Evolutionary conservation across 2,888 invertebrate species (phyloP), one percentile per base, ranked within the genome.

Genomic region (Podabrus alpinus): DNA sequence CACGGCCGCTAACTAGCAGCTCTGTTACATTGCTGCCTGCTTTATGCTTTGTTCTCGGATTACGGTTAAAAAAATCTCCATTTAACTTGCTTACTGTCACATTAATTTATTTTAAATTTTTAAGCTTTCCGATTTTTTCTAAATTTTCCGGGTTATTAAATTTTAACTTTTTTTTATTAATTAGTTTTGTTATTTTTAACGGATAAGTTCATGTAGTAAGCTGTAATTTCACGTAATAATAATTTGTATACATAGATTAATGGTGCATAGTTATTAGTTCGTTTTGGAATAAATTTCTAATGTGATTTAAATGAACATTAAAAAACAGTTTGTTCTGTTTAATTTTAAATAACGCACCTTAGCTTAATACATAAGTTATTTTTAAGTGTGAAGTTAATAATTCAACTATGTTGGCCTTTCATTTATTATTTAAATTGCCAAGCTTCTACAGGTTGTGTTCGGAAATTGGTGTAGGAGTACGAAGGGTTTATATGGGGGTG

Each of bases 1-100:
- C 75, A 78, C 74, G 73, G 75, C 77, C 77, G 75, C 79, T 78
- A 80, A 78, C 78, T 78, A 77, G 77, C 76, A 69, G 69, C 70
- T 71, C 75, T 71, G 64, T 69, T 64, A 73, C 72, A 17, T 64
- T 72, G 61, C 74, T 29, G 69, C 71, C 45, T 77, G 74, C 76
- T 77, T 74, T 74, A 72, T 71, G 71, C 74, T 64, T 71, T 66
- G 59, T 64, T 69, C 75, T 72, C 61, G 69, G 70, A 75, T 75
- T 75, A 72, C 61, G 24, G 19, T 59, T 59, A 72, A 72, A 75
- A 25, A 72, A 66, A 69, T 72, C 69, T 72, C 72, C 72, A 70
- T 21, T 72, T 69, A 69, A 68, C 75, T 70, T 72, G 72, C 62
- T 19, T 64, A 64, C 21, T 21, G 16, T 64, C 62, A 21, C 15